A percentile compares a stretch with the other conserved stretches of the same genome.
phyloP scores from a whole-genome alignment of 1,140 invertebrate species.

The Ceratina calcarata region DNA sequence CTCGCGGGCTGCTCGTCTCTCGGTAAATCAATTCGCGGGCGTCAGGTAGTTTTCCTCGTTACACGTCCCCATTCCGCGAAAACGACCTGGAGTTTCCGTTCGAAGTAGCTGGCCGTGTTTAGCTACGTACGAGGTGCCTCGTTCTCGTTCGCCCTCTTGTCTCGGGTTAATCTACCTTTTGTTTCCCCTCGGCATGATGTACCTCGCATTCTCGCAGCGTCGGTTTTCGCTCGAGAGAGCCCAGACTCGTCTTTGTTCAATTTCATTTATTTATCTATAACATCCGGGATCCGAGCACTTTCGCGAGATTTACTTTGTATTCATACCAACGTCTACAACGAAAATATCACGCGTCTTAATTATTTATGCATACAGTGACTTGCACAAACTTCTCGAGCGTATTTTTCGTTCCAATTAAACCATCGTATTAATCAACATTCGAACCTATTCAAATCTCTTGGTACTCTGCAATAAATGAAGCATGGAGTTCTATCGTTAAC shows the following conservation, averaged over 20 bases:
- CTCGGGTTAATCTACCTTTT: slow-evolving; percentile 50
- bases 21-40: neutral
- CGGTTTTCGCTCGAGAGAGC: slow-evolving; percentile 37
- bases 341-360: no score
- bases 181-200: slow-evolving; percentile 33
- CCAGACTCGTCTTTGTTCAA: neutral
- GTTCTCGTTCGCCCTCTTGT: slow-evolving; percentile 26
- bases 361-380: no score
- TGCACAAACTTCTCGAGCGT: no score
- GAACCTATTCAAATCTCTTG: slow-evolving; percentile 7
- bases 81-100: slow-evolving; percentile 9
- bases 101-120: slow-evolving; percentile 37
- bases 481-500: neutral
- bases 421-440: no score
- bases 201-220: slow-evolving; percentile 10
- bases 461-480: neutral
- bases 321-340: no score
- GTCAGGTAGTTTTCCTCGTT: slow-evolving; percentile 4
- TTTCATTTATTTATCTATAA: slow-evolving; percentile 52
- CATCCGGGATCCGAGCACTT: neutral
- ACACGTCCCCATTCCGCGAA: neutral
- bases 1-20: neutral
- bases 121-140: slow-evolving; percentile 28
- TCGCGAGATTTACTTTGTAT: no score
- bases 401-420: no score